Evolutionary conservation across 1,140 invertebrate genomes (phyloP), one percentile per base, ranked within the genome.

Genomic region (Coboldia fuscipes): DNA sequence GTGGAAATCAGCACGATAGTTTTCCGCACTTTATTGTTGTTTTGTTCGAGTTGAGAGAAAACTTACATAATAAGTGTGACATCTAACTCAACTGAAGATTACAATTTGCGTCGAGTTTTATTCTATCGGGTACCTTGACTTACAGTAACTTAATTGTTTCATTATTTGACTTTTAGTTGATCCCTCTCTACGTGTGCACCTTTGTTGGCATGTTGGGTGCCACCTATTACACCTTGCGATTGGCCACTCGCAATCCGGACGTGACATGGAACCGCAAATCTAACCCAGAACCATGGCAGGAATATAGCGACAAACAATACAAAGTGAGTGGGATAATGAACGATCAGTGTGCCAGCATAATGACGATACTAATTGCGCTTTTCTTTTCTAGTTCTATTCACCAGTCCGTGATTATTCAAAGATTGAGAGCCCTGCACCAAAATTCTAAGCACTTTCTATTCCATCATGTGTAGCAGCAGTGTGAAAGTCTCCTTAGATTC

Each of bases 201-300:
- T 72, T 57, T 3, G 42, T 62, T 24, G 81, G 80, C 34, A 62
- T 58, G 30, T 35, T 51, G 1, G 66, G 63, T 6, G 66, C 78
- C 2, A 37, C 56, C 0, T 61, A 60, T 24, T 86, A 85, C 45
- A 54, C 68, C 0, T 18, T 62, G 1, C 65, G 82, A 31, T 54
- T 84, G 22, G 81, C 80, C n/a, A 42, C 60, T 0, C 63, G 61
- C 33, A 78, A 66, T 45, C 82, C 83, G 24, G 82, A 86, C 47
- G 81, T 86, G 10, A 60, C 73, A 30, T 86, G 80, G 80, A 66
- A 65, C 41, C 64, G 62, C 28, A 68, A 62, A 29, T 52, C 45
- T 15, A 81, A 81, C 45, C 68, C 71, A 3, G 76, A 82, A 45
- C 80, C 83, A 4, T 82, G 77, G 72, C 60, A 86, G 42, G 68